phyloP scores from a whole-genome alignment of 1,140 invertebrate species.

The Lasioglossum baleicum region DNA sequence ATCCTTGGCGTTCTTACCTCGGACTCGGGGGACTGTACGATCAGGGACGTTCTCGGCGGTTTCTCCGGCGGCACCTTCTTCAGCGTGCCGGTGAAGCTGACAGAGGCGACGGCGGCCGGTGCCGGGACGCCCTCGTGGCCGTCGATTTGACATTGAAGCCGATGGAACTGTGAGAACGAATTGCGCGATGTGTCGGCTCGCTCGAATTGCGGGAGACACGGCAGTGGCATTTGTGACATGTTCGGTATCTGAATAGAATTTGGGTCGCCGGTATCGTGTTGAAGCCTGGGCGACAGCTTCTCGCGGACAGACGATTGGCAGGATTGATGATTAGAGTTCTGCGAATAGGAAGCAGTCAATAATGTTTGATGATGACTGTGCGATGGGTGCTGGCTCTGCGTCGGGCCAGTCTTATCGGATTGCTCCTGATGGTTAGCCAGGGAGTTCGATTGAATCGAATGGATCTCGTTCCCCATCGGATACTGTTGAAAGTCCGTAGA shows the following conservation, averaged over 20 bases:
- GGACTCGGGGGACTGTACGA: slow-evolving; percentile 75
- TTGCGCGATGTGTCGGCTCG: slow-evolving; percentile 65
- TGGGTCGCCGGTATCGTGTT: slow-evolving; percentile 65
- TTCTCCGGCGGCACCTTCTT: slow-evolving; percentile 79
- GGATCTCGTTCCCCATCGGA: slow-evolving; percentile 53
- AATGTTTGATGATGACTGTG: slow-evolving; percentile 71
- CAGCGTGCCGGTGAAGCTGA: slow-evolving; percentile 72
- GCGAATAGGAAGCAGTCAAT: slow-evolving; percentile 61
- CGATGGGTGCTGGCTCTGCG: slow-evolving; percentile 43
- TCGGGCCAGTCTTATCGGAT: slow-evolving; percentile 45
- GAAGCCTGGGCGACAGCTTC: slow-evolving; percentile 72
- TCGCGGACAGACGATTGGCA: slow-evolving; percentile 70
- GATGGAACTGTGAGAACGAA: slow-evolving; percentile 71
- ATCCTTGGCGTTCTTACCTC: slow-evolving; percentile 71
- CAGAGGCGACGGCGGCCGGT: slow-evolving; percentile 28
- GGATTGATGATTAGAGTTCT: slow-evolving; percentile 61
- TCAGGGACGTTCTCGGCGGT: slow-evolving; percentile 77
- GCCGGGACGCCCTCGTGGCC: slow-evolving; percentile 64
- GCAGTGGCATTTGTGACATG: slow-evolving; percentile 75
- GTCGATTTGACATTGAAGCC: slow-evolving; percentile 69
- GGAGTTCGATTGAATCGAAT: slow-evolving; percentile 61
- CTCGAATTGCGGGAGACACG: slow-evolving; percentile 73
- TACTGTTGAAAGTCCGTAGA: slow-evolving; percentile 58
- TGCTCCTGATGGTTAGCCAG: slow-evolving; percentile 66
- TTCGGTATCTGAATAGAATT: slow-evolving; percentile 71